phyloP scores from a whole-genome alignment of 2,888 invertebrate species.

The Agonopterix heracliana region DNA sequence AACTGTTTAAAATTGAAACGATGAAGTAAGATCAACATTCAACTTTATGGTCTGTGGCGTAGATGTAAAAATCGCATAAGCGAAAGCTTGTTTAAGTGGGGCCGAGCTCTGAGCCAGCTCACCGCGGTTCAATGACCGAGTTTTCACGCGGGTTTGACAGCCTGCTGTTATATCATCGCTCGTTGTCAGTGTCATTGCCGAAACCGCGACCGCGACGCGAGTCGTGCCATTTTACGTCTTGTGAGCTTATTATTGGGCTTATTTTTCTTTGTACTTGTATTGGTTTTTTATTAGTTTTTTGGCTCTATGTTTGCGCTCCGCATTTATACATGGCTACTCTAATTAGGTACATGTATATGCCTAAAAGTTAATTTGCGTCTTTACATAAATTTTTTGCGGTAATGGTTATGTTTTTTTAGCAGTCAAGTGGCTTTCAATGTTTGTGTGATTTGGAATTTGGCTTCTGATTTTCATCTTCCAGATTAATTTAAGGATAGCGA shows the following conservation, averaged over 20 bases:
- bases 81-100: slow-evolving; percentile 54
- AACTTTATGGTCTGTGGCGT: slow-evolving; percentile 46
- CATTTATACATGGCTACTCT: slow-evolving; percentile 2
- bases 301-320: slow-evolving; percentile 19
- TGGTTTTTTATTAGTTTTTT: slow-evolving; percentile 16
- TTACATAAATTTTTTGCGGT: background rate
- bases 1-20: slow-evolving; percentile 24
- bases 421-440: too few relatives aligned
- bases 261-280: slow-evolving; percentile 39
- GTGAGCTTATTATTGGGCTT: slow-evolving; percentile 34
- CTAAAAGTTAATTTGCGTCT: background rate
- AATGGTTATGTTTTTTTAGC: background rate
- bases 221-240: slow-evolving; percentile 54
- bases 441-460: too few relatives aligned
- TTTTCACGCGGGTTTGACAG: slow-evolving; percentile 75
- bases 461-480: too few relatives aligned
- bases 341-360: background rate
- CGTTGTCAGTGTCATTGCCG: slow-evolving; percentile 76
- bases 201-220: slow-evolving; percentile 40
- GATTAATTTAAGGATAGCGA: too few relatives aligned
- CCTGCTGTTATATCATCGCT: slow-evolving; percentile 74
- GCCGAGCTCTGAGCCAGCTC: slow-evolving; percentile 38
- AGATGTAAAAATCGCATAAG: slow-evolving; percentile 61
- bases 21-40: slow-evolving; percentile 29
- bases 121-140: slow-evolving; percentile 72